Conservation (phyloP, 2,888 invertebrate genomes). For the Tiliacea aurago region DNA sequence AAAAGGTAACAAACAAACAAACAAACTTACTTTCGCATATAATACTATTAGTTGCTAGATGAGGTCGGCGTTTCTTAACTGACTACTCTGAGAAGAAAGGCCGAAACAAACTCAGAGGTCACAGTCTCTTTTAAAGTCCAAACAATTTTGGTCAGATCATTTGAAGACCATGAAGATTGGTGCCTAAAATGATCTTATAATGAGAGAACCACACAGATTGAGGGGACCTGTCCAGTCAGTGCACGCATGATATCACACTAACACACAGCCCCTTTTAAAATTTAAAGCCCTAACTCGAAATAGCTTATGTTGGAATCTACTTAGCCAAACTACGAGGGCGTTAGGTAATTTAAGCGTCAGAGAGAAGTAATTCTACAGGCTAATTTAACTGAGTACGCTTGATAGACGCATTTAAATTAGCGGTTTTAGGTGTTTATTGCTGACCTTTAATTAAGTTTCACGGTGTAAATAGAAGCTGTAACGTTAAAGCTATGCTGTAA, state of each 20-base stretch:
- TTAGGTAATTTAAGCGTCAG: slow-evolving; percentile 16
- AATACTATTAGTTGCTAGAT: too few species aligned
- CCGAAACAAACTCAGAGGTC: too few species aligned
- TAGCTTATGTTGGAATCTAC: slow-evolving; percentile 24
- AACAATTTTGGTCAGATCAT: too few species aligned
- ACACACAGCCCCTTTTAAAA: slow-evolving; percentile 21
- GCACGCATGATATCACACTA: background rate
- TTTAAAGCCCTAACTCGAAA: slow-evolving; percentile 30
- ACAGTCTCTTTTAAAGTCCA: too few species aligned
- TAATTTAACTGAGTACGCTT: slow-evolving; percentile 23
- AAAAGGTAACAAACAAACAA: too few species aligned
- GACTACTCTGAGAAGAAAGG: too few species aligned
- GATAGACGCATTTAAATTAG: slow-evolving; percentile 19
- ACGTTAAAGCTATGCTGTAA: background rate
- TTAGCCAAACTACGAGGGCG: background rate
- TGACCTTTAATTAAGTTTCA: background rate
- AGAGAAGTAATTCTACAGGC: background rate
- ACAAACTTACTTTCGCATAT: too few species aligned
- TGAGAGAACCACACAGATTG: too few species aligned
- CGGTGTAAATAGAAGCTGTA: background rate
- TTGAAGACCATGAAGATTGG: too few species aligned
- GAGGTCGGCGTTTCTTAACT: too few species aligned
- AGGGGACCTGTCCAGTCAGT: too few species aligned
- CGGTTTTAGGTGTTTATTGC: background rate
- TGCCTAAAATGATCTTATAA: too few species aligned